phyloP scores from a whole-genome alignment of 2,888 invertebrate species.

The Argynnis bischoffii region DNA sequence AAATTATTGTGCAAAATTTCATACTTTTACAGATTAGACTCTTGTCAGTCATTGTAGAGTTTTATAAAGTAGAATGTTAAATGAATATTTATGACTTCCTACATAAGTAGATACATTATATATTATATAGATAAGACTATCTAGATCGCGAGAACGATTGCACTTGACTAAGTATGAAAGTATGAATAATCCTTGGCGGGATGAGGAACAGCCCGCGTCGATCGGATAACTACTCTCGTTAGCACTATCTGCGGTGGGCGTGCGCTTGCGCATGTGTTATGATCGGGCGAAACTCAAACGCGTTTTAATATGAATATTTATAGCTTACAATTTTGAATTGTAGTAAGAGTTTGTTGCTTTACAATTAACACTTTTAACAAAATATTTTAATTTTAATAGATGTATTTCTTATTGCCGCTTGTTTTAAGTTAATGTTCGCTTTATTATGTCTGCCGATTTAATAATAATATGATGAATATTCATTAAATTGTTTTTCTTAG shows the following conservation, averaged over 20 bases:
- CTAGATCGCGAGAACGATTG: constrained; percentile 28
- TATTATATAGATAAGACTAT: constrained; percentile 15
- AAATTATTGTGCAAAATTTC: too few relatives aligned
- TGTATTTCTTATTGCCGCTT: background rate
- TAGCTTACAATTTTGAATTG: constrained; percentile 13
- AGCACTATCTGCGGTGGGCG: constrained; percentile 59
- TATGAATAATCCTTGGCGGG: constrained; percentile 44
- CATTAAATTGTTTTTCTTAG: too few relatives aligned
- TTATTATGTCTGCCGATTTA: background rate
- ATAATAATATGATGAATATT: too few relatives aligned
- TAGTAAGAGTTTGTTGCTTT: constrained; percentile 3
- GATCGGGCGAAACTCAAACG: constrained; percentile 23
- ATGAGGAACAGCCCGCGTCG: constrained; percentile 34
- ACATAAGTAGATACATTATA: constrained; percentile 2
- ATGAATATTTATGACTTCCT: background rate
- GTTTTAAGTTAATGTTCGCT: background rate
- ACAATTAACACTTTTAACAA: constrained; percentile 18
- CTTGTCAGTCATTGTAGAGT: too few relatives aligned
- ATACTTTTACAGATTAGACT: too few relatives aligned
- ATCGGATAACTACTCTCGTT: constrained; percentile 61
- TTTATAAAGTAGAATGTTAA: too few relatives aligned
- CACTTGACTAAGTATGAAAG: constrained; percentile 44
- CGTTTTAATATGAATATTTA: constrained; percentile 22
- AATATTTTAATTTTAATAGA: background rate
- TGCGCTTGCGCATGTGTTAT: constrained; percentile 42